Conservation (phyloP, 2,797 vertebrate genomes). For the Allobates femoralis region DNA sequence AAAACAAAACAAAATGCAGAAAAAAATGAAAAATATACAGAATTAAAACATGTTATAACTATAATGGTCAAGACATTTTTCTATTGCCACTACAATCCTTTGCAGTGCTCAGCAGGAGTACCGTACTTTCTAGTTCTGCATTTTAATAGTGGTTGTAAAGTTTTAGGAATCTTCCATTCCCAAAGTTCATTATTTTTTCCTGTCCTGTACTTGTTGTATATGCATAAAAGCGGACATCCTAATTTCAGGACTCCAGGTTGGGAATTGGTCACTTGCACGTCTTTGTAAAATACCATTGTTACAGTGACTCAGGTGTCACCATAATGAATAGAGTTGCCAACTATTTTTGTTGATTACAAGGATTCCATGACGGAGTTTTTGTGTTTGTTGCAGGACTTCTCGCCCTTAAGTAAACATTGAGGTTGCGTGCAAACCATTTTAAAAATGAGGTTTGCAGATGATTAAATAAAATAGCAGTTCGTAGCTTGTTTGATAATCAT, state of each 20-base stretch:
- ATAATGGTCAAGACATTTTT: constrained; percentile 41
- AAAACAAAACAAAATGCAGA: constrained; percentile 42
- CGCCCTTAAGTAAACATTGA: neutral
- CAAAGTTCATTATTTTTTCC: constrained; percentile 7
- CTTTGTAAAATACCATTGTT: neutral
- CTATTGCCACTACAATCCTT: constrained; percentile 26
- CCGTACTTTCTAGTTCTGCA: constrained; percentile 36
- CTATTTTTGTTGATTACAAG: neutral
- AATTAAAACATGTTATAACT: constrained; percentile 43
- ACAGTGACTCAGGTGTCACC: neutral
- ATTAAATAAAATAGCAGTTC: neutral
- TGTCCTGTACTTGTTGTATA: constrained; percentile 29
- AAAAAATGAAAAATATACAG: constrained; percentile 32
- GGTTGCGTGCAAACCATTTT: neutral
- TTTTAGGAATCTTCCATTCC: constrained; percentile 27
- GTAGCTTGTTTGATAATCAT: neutral
- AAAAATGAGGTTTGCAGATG: neutral
- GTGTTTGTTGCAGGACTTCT: neutral
- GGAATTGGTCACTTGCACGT: neutral
- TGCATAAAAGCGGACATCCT: neutral
- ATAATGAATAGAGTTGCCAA: neutral
- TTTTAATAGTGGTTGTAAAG: constrained; percentile 31
- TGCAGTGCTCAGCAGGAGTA: constrained; percentile 18
- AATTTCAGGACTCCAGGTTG: neutral
- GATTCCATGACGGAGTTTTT: neutral